Conservation (phyloP, 1,140 invertebrate genomes). For the Drosophila murphyi region DNA sequence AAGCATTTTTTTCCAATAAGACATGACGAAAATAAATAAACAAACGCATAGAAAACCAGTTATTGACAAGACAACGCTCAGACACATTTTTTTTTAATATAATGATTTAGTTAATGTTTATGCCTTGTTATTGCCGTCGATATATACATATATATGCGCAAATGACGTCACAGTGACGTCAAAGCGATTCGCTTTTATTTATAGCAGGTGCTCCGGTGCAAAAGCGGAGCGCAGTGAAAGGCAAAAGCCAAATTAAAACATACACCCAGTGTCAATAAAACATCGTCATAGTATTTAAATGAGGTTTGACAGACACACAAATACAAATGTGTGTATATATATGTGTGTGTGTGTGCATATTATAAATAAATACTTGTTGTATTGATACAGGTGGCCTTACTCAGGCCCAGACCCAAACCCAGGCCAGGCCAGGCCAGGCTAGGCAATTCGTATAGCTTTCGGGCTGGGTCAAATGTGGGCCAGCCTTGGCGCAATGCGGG, state of each 20-base stretch:
- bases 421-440: no score
- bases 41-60: conserved; percentile 42
- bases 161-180: conserved; percentile 79
- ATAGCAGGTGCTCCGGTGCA: conserved; percentile 53
- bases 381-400: conserved; percentile 73
- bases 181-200: conserved; percentile 73
- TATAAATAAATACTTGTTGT: conserved; percentile 48
- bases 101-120: conserved; percentile 79
- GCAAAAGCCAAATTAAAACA: conserved; percentile 81
- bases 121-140: conserved; percentile 70
- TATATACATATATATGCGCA: conserved; percentile 24
- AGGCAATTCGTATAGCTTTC: conserved; percentile 34
- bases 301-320: conserved; percentile 70
- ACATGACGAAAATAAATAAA: conserved; percentile 3
- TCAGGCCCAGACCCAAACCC: conserved; percentile 24
- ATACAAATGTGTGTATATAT: conserved; percentile 8
- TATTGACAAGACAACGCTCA: conserved; percentile 62
- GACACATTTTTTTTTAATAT: conserved; percentile 65
- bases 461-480: conserved; percentile 44
- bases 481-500: conserved; percentile 53
- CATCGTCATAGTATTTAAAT: conserved; percentile 81
- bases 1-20: conserved; percentile 4
- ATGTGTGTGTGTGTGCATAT: neutral
- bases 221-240: conserved; percentile 34
- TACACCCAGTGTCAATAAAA: conserved; percentile 78